phyloP scores from a whole-genome alignment of 2,113 vertebrate species.

The Apodemus speciosus region DNA sequence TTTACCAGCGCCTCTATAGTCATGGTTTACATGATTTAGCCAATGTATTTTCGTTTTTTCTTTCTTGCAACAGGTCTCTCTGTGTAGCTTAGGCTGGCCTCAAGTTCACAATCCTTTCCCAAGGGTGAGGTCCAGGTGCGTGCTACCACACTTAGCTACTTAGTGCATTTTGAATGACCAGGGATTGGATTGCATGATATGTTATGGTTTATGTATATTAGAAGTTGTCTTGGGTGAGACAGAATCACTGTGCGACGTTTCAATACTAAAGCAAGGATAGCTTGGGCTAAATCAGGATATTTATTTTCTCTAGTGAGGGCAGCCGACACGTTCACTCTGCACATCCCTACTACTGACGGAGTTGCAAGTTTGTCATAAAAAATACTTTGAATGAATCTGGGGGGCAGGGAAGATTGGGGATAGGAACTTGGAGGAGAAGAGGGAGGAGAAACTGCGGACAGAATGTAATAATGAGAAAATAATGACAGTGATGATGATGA shows the following conservation, averaged over 20 bases:
- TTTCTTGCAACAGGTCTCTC: neutral
- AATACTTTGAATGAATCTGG: neutral
- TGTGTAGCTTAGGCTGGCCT: neutral
- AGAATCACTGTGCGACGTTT: neutral
- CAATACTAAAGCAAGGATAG: neutral
- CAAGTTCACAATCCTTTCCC: neutral
- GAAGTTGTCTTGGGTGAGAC: neutral
- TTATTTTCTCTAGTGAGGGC: neutral
- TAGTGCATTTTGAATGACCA: neutral
- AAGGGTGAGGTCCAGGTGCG: neutral
- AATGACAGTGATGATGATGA: neutral
- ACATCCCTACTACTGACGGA: neutral
- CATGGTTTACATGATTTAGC: neutral
- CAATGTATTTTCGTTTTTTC: neutral
- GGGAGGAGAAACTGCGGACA: neutral
- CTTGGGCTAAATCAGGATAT: neutral
- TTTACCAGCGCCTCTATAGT: neutral
- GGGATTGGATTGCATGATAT: neutral
- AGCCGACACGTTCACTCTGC: neutral
- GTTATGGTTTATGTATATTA: neutral
- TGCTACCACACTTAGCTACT: neutral
- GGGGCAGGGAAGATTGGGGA: neutral
- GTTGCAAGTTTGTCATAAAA: neutral
- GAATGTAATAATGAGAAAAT: neutral
- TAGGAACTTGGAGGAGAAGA: neutral